Conservation (phyloP, 2,797 vertebrate species). For the Echiichthys vipera region DNA sequence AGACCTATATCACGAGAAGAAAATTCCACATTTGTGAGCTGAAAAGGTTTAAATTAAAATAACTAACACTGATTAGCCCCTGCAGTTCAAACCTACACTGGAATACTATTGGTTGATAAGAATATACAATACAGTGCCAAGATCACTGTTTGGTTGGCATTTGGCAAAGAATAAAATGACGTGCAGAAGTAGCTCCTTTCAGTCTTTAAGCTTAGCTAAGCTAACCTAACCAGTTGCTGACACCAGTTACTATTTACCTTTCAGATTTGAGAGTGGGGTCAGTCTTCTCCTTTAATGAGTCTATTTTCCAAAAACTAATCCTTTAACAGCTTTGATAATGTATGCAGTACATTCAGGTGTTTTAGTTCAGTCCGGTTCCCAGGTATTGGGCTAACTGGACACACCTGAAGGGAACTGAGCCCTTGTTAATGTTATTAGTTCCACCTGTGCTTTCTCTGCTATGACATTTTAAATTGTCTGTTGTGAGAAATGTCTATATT, state of each 20-base stretch:
- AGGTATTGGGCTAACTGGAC: not conserved
- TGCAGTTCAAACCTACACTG: conserved; percentile 13
- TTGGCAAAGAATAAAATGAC: conserved; percentile 25
- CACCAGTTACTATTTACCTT: not conserved
- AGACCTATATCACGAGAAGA: too few species aligned
- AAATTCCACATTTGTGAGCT: not conserved
- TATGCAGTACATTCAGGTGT: not conserved
- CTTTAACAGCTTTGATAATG: not conserved
- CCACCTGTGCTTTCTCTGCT: conserved; percentile 3
- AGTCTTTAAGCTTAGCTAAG: not conserved
- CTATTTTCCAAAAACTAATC: not conserved
- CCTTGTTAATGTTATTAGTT: not conserved
- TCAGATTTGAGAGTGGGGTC: too few species aligned
- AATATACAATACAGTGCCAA: conserved; percentile 12
- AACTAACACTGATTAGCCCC: conserved; percentile 15
- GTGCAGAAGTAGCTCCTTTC: conserved; percentile 7
- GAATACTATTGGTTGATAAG: conserved; percentile 1
- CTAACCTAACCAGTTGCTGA: not conserved
- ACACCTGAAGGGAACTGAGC: not conserved
- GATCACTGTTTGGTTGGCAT: not conserved
- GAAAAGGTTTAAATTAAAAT: conserved; percentile 3
- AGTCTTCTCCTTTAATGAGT: not conserved
- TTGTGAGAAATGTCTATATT: not conserved
- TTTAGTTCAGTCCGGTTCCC: not conserved
- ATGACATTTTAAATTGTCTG: not conserved